These are phyloP conservation scores for Petrolisthes manimaculis DNA, from an alignment of 2,888 invertebrate genomes.

Conservation along the genomic window DNA sequence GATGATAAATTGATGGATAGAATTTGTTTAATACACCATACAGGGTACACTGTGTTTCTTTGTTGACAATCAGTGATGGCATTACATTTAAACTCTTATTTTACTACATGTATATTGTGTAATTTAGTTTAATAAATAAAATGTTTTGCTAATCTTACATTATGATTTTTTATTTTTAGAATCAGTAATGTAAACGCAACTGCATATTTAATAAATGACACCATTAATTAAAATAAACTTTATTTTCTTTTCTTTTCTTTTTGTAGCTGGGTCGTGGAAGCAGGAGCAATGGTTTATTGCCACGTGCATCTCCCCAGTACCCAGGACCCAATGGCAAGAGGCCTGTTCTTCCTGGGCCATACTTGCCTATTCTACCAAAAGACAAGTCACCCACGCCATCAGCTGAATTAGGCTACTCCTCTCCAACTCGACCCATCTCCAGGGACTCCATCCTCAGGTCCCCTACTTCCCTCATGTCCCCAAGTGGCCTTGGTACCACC, in stretches of 20 bases:
- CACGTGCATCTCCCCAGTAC: conserved; percentile 56
- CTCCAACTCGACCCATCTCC: conserved; percentile 59
- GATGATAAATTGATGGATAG: too few species aligned
- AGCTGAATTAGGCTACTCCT: conserved; percentile 64
- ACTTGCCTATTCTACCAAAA: conserved; percentile 64
- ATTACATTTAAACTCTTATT: too few species aligned
- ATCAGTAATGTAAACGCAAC: too few species aligned
- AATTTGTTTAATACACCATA: too few species aligned
- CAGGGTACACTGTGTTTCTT: too few species aligned
- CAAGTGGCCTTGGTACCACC: conserved; percentile 36
- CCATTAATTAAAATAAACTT: too few species aligned
- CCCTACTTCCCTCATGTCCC: conserved; percentile 42
- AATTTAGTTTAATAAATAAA: too few species aligned
- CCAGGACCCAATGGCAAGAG: conserved; percentile 49
- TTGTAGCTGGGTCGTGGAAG: conserved; percentile 59
- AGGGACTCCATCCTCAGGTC: conserved; percentile 59
- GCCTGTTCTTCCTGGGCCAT: conserved; percentile 45
- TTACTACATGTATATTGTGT: too few species aligned
- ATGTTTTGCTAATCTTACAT: too few species aligned
- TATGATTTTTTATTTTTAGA: too few species aligned
- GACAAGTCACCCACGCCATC: conserved; percentile 64
- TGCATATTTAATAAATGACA: too few species aligned
- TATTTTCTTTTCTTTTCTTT: neutral
- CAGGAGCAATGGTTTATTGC: conserved; percentile 46
- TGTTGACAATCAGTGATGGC: too few species aligned